These are phyloP conservation scores for Lagorchestes hirsutus DNA, from an alignment of 2,797 vertebrate genomes.

Conservation along the genomic window DNA sequence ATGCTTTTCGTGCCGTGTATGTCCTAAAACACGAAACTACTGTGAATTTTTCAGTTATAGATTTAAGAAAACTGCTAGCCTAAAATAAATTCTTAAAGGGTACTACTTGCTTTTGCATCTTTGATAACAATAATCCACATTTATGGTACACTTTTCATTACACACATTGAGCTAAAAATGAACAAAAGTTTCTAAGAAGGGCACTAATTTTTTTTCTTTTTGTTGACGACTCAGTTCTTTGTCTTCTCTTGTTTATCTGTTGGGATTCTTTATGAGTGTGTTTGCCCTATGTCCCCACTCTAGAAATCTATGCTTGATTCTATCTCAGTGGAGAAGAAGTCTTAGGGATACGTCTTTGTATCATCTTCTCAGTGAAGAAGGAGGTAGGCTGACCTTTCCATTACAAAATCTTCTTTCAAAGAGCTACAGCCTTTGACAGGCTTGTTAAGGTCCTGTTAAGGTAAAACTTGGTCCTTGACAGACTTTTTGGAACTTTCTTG, in stretches of 20 bases:
- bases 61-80: neutral
- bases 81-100: neutral
- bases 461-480: neutral
- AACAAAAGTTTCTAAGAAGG: neutral
- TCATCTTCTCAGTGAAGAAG: constrained; percentile 1
- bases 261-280: constrained; percentile 2
- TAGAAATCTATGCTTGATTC: constrained; percentile 15
- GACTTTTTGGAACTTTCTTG: neutral
- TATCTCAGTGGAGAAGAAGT: constrained; percentile 6
- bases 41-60: neutral
- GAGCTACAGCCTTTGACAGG: neutral
- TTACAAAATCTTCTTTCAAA: neutral
- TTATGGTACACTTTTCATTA: neutral
- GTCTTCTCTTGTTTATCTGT: neutral
- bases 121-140: neutral
- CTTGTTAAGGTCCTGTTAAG: neutral
- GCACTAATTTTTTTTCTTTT: neutral
- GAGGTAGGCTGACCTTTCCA: neutral
- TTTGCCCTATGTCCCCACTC: neutral
- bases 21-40: neutral
- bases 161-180: neutral
- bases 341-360: neutral
- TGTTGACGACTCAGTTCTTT: neutral
- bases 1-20: constrained; percentile 7
- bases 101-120: neutral